phyloP scores from a whole-genome alignment of 2,888 invertebrate species.

The Tipula helvola region DNA sequence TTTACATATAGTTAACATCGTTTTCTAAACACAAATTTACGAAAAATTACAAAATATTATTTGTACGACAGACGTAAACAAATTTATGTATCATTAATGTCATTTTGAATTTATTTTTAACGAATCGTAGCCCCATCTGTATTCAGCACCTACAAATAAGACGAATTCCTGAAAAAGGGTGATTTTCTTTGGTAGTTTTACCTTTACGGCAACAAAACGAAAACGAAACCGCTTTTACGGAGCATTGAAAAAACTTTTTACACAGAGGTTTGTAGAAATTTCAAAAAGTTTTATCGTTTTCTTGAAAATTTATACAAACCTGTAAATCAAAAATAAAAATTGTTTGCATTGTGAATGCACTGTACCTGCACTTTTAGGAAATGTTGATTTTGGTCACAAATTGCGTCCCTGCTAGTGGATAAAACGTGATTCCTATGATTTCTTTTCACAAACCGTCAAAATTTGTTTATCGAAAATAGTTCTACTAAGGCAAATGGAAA shows the following conservation, averaged over 20 bases:
- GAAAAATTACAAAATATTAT: not conserved
- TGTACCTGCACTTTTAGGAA: no score
- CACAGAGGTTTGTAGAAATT: no score
- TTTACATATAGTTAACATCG: constrained; percentile 7
- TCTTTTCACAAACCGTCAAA: not conserved
- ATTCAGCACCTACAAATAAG: not conserved
- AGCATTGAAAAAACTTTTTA: no score
- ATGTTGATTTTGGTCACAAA: not conserved
- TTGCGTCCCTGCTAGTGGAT: not conserved
- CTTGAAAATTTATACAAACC: no score
- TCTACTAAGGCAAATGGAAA: not conserved
- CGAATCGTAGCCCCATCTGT: not conserved
- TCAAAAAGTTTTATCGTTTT: no score
- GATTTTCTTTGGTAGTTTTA: no score
- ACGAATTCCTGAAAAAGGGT: no score
- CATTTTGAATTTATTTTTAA: not conserved
- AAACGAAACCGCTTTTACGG: no score
- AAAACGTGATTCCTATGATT: not conserved
- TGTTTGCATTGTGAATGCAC: not conserved
- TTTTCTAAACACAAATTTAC: not conserved
- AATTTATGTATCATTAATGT: not conserved
- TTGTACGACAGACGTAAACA: not conserved
- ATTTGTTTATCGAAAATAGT: not conserved
- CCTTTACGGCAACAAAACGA: no score
- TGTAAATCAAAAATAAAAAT: not conserved